Evolutionary conservation across 1,140 invertebrate genomes (phyloP), one percentile per base, ranked within the genome.

Genomic region (Acromyrmex heyeri): DNA sequence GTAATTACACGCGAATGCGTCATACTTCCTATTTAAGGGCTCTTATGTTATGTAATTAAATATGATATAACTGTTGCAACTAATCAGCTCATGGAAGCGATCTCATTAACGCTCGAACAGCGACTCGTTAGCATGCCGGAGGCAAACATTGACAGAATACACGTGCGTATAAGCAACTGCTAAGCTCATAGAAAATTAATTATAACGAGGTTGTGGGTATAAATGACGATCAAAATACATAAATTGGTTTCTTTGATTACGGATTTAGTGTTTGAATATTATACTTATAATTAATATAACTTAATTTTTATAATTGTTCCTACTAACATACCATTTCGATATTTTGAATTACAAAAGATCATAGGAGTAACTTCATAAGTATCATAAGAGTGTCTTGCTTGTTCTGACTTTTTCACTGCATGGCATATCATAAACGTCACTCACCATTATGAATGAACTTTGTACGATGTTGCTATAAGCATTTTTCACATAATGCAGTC

Each of bases 21-120:
- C 77, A 89, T 62, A 10, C 50, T 90, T 90, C 87, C 88, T 90
- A 67, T 72, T 90, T 87, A 87, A 89, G 59, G 55, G 44, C 38
- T 70, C 38, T 73, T 48, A 70, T 61, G 50, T 82, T 62, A 44
- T 72, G 73, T 65, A 90, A 89, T 76, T 90, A 89, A 89, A 75
- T 87, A 90, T 88, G 88, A 90, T 90, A 85, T 89, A 65, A 83
- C 87, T 83, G 87, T 89, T 90, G 88, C 75, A 59, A 73, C 87
- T 89, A 90, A 83, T 83, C 86, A 87, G 38, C 27, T 16, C 2
- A 21, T n/a, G 59, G 44, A 57, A 14, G 27, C 55, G 81, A 73
- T 73, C 76, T 86, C 72, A 55, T 87, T 89, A 69, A 65, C 73
- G 30, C 70, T 44, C 5, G 30, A 65, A 48, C 61, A 48, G 24